Base-by-base conservation (phyloP, 1,140 invertebrate genomes). In the Lasioglossum albipes region DNA sequence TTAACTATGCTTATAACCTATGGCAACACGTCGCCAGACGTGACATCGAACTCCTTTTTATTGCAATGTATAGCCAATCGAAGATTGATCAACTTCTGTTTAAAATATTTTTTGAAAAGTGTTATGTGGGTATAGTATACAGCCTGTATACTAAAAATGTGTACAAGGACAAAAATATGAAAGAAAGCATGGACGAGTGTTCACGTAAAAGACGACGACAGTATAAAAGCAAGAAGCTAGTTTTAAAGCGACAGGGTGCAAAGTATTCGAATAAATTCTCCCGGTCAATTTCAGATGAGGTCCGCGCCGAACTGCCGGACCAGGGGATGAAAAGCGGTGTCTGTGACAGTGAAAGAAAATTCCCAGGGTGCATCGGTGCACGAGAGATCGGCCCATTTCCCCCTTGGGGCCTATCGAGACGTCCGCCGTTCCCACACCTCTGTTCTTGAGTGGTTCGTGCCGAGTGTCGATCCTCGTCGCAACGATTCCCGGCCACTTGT, bases 351-450 rank as follows among this genome's bases (percentile, higher is more conserved):
- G 45, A 10, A 3, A 13, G 7, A 9, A 9, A 59, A n/a, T 20
- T 59, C 20, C 7, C 7, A 7, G 20, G 20, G 4, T 52, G 68
- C 36, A 78, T 78, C 68, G 22, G 57, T 12, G 76, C 54, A 16
- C 59, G 68, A 74, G 72, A 41, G 52, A n/a, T 84, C 72, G 86
- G 20, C 57, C 49, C 3, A 31, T 69, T 52, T 76, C 59, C 78
- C 79, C 72, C 76, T n/a, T 3, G 79, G 72, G 83, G 68, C 64
- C 78, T 77, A 85, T 87, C 78, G 73, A 70, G 68, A 79, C 59
- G 65, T 79, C 66, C 57, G 52, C 69, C 45, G 57, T 65, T 22
- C 41, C 65, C 57, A 59, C 65, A 27, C n/a, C 52, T n/a, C 18
- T 59, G 6, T 65, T 52, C 66, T 77, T 57, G 42, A 59, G 65